Evolutionary conservation across 2,113 vertebrate species (phyloP).

Genomic region (Brachyhypopomus gauderio): DNA sequence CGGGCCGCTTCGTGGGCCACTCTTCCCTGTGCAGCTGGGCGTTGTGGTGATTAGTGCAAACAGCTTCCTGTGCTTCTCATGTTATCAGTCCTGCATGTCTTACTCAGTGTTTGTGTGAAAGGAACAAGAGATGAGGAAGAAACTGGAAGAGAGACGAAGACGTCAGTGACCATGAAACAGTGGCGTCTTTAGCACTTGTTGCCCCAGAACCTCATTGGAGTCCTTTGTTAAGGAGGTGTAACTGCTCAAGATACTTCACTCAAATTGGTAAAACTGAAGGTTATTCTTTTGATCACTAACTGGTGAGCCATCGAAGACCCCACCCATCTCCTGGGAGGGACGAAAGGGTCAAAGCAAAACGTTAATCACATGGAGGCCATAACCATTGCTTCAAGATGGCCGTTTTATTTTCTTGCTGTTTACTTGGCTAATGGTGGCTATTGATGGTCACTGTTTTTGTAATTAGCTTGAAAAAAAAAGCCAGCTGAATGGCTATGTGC

Average conservation of each 20-base stretch:
- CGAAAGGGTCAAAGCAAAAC: too few relatives aligned
- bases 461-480: not conserved
- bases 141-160: not conserved
- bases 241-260: not conserved
- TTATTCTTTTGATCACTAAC: not conserved
- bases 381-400: not conserved
- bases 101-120: not conserved
- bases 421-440: not conserved
- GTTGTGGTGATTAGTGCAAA: not conserved
- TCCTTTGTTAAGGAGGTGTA: not conserved
- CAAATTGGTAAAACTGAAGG: not conserved
- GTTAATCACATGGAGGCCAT: too few relatives aligned
- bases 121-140: not conserved
- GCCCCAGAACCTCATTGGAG: too few relatives aligned
- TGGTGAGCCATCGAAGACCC: not conserved
- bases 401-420: slow-evolving; percentile 24
- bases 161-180: not conserved
- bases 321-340: too few relatives aligned
- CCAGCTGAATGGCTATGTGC: not conserved
- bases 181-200: not conserved
- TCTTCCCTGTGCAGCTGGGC: slow-evolving; percentile 1
- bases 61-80: not conserved
- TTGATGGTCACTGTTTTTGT: not conserved
- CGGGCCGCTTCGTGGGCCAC: not conserved
- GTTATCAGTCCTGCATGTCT: not conserved